Evolutionary conservation across 2,113 vertebrate genomes (phyloP), one percentile per base, ranked within the genome.

Genomic region (Muntiacus reevesi): DNA sequence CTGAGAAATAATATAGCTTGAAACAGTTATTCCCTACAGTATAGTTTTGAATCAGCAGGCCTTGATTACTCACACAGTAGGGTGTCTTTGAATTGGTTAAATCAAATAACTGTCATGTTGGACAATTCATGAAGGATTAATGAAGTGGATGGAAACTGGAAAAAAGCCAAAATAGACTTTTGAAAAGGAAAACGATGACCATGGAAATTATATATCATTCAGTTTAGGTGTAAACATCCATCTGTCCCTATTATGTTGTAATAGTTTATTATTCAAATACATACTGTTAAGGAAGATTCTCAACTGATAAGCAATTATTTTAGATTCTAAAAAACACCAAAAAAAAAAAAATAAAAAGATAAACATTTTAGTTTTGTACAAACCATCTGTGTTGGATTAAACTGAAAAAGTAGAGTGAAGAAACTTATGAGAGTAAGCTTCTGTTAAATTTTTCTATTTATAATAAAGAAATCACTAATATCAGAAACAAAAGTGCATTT

Each of bases 31-130:
- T 96, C 79, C 74, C 97, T 10, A 62, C 82, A 85, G 95, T 59
- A 57, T 36, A 87, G 79, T 82, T 67, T 93, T 92, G 93, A 95
- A 91, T 94, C 95, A 85, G 82, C 95, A 92, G 76, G 82, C 86
- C 85, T 64, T 95, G 96, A 93, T 95, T 95, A 87, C 89, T 94
- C 67, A 96, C 95, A 74, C 95, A 94, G 82, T 95, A 94, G 93
- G 98, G 94, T 10, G 93, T 86, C 82, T 97, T 97, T 96, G 92
- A 94, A 88, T 97, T 95, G 90, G 94, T 95, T 95, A 97, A 97
- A 95, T 97, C 97, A 98, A 97, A 97, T 97, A 94, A 97, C 95
- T 97, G 88, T 97, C 93, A 87, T 76, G 71, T 92, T 89, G 55
- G 87, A 92, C 83, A 94, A 98, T 95, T 93, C 94, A 55, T 62